phyloP scores from a whole-genome alignment of 1,140 invertebrate species.

The Pogonognathellus flavescens region DNA sequence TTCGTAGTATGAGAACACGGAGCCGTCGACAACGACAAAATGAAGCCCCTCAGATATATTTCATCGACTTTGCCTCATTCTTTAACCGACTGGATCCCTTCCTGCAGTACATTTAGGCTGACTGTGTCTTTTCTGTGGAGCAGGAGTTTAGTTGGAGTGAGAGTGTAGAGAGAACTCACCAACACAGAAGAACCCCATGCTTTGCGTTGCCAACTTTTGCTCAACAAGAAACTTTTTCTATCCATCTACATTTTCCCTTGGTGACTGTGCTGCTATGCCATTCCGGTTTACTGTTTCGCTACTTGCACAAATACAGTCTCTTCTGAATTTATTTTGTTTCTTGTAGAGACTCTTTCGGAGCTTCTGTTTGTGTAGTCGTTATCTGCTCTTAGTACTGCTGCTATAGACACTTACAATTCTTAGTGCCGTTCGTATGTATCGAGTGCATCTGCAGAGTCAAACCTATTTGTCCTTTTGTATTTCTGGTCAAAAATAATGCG shows the following conservation, averaged over 20 bases:
- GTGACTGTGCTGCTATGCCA: conserved; percentile 26
- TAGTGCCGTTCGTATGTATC: too few relatives aligned
- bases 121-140: neutral
- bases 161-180: too few relatives aligned
- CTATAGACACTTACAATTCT: neutral
- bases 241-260: conserved; percentile 29
- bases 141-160: too few relatives aligned
- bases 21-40: conserved; percentile 49
- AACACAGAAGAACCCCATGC: neutral
- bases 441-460: too few relatives aligned
- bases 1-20: conserved; percentile 14
- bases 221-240: conserved; percentile 41
- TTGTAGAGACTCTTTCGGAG: neutral
- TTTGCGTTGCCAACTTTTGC: conserved; percentile 28
- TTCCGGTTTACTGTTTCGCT: conserved; percentile 11
- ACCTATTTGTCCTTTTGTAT: too few relatives aligned
- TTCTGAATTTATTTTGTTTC: conserved; percentile 34
- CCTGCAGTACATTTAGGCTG: conserved; percentile 3
- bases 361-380: neutral
- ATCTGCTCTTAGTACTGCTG: conserved; percentile 3
- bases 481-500: too few relatives aligned
- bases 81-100: conserved; percentile 33
- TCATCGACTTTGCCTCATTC: conserved; percentile 51
- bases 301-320: conserved; percentile 10
- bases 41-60: conserved; percentile 52